phyloP scores from a whole-genome alignment of 30 jellyfish, hydroid and myxozoan genomes.

The Sanderia malayensis region DNA sequence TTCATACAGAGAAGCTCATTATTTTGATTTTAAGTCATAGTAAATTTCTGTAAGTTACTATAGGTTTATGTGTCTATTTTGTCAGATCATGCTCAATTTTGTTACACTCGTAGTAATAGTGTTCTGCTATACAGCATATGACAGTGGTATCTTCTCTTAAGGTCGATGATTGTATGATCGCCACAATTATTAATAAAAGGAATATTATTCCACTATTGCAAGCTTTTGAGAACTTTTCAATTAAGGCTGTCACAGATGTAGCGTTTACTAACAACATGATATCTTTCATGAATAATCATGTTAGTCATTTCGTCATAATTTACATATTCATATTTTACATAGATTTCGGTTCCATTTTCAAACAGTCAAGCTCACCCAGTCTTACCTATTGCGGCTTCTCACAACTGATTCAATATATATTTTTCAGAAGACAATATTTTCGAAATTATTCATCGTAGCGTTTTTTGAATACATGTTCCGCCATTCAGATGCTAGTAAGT shows the following conservation, averaged over 20 bases:
- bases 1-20: not conserved
- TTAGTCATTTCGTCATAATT: not conserved
- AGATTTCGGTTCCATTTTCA: not conserved
- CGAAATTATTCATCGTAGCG: not conserved
- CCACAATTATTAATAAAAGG: too few relatives aligned
- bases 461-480: not conserved
- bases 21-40: not conserved
- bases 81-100: too few relatives aligned
- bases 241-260: not conserved
- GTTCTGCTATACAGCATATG: too few relatives aligned
- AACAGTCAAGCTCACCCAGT: not conserved
- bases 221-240: too few relatives aligned
- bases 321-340: not conserved
- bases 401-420: not conserved
- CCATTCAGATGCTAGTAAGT: not conserved
- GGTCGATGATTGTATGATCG: too few relatives aligned
- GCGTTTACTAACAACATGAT: not conserved
- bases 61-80: not conserved
- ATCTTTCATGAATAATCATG: not conserved
- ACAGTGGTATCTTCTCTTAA: too few relatives aligned
- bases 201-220: too few relatives aligned
- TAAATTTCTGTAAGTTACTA: not conserved
- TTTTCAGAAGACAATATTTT: not conserved
- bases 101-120: too few relatives aligned
- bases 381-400: not conserved